Evolutionary conservation across 2,888 invertebrate species (phyloP), one percentile per base, ranked within the genome.

Genomic region (Brassicogethes aeneus): DNA sequence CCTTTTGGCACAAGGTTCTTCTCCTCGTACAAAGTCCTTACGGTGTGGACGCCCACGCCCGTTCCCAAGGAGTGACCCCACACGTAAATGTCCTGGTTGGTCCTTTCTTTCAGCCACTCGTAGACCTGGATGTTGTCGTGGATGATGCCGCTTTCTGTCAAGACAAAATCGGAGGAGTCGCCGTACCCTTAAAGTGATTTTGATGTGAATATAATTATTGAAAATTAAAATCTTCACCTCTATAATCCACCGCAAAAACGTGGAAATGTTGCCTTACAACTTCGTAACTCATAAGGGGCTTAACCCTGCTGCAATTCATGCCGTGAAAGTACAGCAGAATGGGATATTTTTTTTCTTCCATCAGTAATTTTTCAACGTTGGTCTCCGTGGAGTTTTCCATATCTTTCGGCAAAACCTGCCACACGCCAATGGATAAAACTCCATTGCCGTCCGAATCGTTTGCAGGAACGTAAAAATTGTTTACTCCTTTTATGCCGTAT

Each of bases 201-300:
- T n/a, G n/a, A n/a, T n/a, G n/a, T n/a, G n/a, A n/a, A n/a, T n/a
- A n/a, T n/a, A n/a, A n/a, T n/a, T n/a, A n/a, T n/a, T n/a, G 10
- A 23, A 23, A 23, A 10, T 23, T 10, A 23, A 10, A 23, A 5
- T 23, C 10, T 23, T 69, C 62, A 77, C 84, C 80, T 72, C 91
- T 73, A 64, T 92, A 92, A 65, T 92, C 92, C 54, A 88, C 77
- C 5, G 85, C 73, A 47, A 92, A 66, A 2, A 91, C 79, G 64
- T 91, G 86, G 61, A 79, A 87, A 57, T 84, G 64, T 42, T 73
- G 71, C 42, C 79, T 73, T 15, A 91, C 69, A 31, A 85, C 65
- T 57, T 39, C 37, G 23, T 57, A 57, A 3, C 47, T 43, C 3
- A 31, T 12, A 53, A 42, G 31, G 7, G 51, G 50, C 39, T 47